Conservation (phyloP, 2,888 invertebrate species). For the Syrphus vitripennis region DNA sequence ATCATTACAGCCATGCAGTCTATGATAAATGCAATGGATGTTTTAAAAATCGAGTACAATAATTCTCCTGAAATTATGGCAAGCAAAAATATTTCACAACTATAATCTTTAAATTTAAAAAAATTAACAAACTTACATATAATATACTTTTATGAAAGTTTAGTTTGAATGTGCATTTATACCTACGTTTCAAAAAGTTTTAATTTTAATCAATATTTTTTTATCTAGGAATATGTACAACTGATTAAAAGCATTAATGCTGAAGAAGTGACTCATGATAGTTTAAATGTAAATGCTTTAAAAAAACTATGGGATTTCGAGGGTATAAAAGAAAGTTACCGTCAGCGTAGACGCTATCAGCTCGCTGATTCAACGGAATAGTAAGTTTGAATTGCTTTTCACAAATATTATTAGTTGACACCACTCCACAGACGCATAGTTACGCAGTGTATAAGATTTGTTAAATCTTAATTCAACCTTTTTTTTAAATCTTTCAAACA, state of each 20-base stretch:
- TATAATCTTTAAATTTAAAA: too few relatives aligned
- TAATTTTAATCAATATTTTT: too few relatives aligned
- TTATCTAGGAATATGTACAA: too few relatives aligned
- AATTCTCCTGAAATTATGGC: background rate
- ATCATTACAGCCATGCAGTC: slow-evolving; percentile 99
- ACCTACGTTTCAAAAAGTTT: too few relatives aligned
- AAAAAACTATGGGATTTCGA: slow-evolving; percentile 94
- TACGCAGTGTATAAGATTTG: too few relatives aligned
- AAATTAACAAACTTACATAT: too few relatives aligned
- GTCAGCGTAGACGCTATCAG: slow-evolving; percentile 99
- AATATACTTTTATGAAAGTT: too few relatives aligned
- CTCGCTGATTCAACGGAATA: slow-evolving; percentile 99
- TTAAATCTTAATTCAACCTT: too few relatives aligned
- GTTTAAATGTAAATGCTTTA: slow-evolving; percentile 85
- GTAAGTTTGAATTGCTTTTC: slow-evolving; percentile 84
- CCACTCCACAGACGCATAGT: too few relatives aligned
- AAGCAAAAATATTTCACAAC: slow-evolving; percentile 80
- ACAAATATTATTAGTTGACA: too few relatives aligned
- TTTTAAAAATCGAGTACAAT: slow-evolving; percentile 89
- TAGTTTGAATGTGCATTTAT: too few relatives aligned
- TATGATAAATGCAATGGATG: slow-evolving; percentile 99
- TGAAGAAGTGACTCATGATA: slow-evolving; percentile 85
- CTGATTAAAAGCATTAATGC: background rate
- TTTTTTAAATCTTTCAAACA: too few relatives aligned
- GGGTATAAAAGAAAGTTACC: slow-evolving; percentile 99